A percentile compares a stretch with the other conserved stretches of the same genome.
These are phyloP conservation scores for Sebastes minor DNA, from an alignment of 2,797 vertebrate genomes.

Conservation along the genomic window DNA sequence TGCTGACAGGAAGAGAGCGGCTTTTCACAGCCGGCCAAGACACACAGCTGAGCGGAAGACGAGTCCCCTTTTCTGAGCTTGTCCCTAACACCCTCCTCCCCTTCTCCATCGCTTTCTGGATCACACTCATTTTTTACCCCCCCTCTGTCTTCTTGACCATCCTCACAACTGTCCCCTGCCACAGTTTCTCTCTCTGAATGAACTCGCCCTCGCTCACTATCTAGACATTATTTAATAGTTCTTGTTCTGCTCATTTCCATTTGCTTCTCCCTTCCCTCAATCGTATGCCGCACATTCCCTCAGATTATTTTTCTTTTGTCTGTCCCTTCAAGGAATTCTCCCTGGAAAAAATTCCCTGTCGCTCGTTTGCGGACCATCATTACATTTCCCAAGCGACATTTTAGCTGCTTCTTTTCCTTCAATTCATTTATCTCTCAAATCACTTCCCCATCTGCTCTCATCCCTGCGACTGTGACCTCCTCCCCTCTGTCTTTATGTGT, in stretches of 20 bases:
- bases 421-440: slow-evolving; percentile 5
- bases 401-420: neutral
- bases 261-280: slow-evolving; percentile 8
- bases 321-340: slow-evolving; percentile 17
- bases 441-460: neutral
- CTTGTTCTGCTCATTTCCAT: slow-evolving; percentile 33
- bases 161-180: slow-evolving; percentile 34
- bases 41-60: slow-evolving; percentile 80
- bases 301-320: neutral
- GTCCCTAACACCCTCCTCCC: slow-evolving; percentile 18
- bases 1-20: slow-evolving; percentile 76
- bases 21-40: slow-evolving; percentile 80
- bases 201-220: slow-evolving; percentile 9
- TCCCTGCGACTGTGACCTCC: neutral
- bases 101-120: slow-evolving; percentile 27
- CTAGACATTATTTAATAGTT: slow-evolving; percentile 29
- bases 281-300: neutral
- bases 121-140: neutral
- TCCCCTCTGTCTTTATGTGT: neutral
- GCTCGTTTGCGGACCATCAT: slow-evolving; percentile 7
- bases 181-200: slow-evolving; percentile 16
- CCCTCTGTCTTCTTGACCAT: slow-evolving; percentile 42
- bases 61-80: slow-evolving; percentile 62
- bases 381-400: slow-evolving; percentile 20
- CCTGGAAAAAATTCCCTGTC: slow-evolving; percentile 2